Base-by-base conservation (phyloP, 53 echinoderm and acorn worm species). In the Echinometra lucunter region DNA sequence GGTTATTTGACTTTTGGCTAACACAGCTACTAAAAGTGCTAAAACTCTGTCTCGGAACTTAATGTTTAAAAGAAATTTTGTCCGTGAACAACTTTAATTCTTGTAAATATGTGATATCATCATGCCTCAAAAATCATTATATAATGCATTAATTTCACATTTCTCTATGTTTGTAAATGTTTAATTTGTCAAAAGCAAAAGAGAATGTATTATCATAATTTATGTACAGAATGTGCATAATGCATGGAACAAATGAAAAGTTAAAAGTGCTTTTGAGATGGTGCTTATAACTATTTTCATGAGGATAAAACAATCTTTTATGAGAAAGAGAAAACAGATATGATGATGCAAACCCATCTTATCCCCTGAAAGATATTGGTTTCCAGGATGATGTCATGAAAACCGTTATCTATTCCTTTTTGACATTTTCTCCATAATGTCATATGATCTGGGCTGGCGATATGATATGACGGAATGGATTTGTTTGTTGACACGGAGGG, bases 401-500 rank as follows among this genome's bases (percentile, higher is more conserved):
- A 40, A 28, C 30, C 16, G 27, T 85, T 53, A 85, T 25, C 13
- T 28, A 49, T 85, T 40, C 6, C 49, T 49, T 45, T 85, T 47
- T 78, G 78, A 85, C 45, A 85, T 47, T 49, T 85, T 85, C 85
- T 85, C 85, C 19, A 18, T 3, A 23, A 85, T 28, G 85, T 49
- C 47, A 47, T 85, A 85, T 85, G 85, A 49, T 85, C 28, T 1
- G 81, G 44, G 25, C 81, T 85, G 18, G 28, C 37, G 49, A 28
- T 85, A 13, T 7, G 2, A n/a, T 13, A 13, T 12, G 13, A 85
- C 27, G 85, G 28, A 85, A 8, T 85, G 28, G 49, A 85, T 47
- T 49, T 28, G 53, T 85, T 85, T 85, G 49, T 85, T 85, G 85
- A 85, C 11, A n/a, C 42, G 38, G 38, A 78, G 88, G 88, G 56